Evolutionary conservation across 92 coral and sea anemone species (phyloP).

Genomic region (Parazoanthus darwini): DNA sequence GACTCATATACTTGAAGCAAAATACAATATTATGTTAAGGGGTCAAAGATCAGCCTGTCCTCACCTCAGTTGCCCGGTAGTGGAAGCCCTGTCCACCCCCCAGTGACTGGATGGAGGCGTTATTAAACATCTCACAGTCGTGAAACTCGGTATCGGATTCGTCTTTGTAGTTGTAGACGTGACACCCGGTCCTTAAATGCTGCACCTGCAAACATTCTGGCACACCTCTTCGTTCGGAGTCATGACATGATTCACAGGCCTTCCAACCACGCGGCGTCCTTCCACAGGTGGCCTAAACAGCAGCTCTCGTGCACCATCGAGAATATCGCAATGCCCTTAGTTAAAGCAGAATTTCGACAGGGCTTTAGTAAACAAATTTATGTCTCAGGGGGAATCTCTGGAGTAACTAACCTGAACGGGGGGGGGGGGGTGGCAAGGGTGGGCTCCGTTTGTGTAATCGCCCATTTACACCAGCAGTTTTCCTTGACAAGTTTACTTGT

Average conservation of each 20-base stretch:
- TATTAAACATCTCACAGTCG: conserved; percentile 16
- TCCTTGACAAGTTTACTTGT: too few species aligned
- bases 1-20: too few species aligned
- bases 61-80: not conserved
- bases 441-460: too few species aligned
- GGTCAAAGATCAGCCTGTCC: not conserved
- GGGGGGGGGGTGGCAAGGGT: too few species aligned
- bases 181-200: conserved; percentile 3
- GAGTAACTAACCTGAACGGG: too few species aligned
- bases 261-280: not conserved
- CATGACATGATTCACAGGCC: not conserved
- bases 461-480: too few species aligned
- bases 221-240: conserved; percentile 1
- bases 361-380: too few species aligned
- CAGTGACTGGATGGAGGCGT: not conserved
- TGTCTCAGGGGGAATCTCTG: too few species aligned
- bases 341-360: not conserved
- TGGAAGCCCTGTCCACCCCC: not conserved
- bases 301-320: not conserved
- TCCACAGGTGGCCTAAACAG: not conserved
- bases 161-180: not conserved
- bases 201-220: not conserved
- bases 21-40: too few species aligned
- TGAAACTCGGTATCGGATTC: not conserved
- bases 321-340: not conserved